Conservation (phyloP, 37 sponge, comb jelly and placozoan genomes). For the Theonella swinhoei region DNA sequence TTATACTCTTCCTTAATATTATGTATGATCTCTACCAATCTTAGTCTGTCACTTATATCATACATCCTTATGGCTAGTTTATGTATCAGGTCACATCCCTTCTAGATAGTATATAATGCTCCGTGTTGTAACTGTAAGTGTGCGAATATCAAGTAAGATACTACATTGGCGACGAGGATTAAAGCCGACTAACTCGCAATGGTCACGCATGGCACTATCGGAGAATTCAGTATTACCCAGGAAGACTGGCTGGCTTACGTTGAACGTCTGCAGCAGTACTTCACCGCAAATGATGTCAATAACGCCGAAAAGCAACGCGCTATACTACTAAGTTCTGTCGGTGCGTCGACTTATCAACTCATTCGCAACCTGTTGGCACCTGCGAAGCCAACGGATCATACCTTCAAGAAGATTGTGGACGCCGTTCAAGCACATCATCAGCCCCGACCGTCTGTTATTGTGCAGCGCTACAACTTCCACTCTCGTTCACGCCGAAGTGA, state of each 20-base stretch:
- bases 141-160: no score
- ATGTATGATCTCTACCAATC: no score
- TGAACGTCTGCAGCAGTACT: not conserved
- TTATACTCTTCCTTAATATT: no score
- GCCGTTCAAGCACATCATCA: not conserved
- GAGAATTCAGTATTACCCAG: not conserved
- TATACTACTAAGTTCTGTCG: not conserved
- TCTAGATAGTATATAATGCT: no score
- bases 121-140: no score
- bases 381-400: not conserved
- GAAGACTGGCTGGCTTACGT: not conserved
- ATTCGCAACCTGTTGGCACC: not conserved
- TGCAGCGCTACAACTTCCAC: slow-evolving; percentile 7
- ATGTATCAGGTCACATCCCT: no score
- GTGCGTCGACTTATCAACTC: not conserved
- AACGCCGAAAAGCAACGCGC: not conserved
- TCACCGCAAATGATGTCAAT: not conserved
- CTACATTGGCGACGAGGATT: no score
- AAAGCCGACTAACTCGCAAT: no score
- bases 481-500: not conserved
- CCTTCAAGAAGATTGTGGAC: not conserved
- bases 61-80: no score
- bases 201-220: not conserved
- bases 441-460: slow-evolving; percentile 4
- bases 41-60: no score